These are phyloP conservation scores for Hydrozoanthus gracilis DNA, from an alignment of 92 coral and sea anemone genomes.

Conservation along the genomic window DNA sequence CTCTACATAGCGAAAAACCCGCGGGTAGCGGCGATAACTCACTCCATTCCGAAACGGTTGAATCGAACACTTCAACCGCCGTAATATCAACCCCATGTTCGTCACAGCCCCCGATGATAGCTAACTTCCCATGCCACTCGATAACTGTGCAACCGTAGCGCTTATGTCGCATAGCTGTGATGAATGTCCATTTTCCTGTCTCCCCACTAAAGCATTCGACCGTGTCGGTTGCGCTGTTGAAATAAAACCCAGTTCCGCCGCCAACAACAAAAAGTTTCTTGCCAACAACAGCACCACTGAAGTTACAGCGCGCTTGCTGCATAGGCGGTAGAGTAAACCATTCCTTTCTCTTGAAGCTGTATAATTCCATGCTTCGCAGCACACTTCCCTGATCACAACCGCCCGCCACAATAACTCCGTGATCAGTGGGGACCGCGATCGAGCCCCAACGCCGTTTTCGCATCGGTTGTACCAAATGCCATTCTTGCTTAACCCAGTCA, in stretches of 20 bases:
- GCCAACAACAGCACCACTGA: slow-evolving; percentile 77
- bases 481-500: slow-evolving; percentile 80
- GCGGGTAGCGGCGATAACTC: slow-evolving; percentile 71
- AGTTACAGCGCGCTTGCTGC: slow-evolving; percentile 80
- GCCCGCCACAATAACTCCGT: slow-evolving; percentile 82
- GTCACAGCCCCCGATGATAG: slow-evolving; percentile 89
- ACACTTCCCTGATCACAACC: slow-evolving; percentile 92
- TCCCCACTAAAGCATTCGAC: slow-evolving; percentile 82
- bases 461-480: slow-evolving; percentile 79
- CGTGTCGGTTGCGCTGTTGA: slow-evolving; percentile 84
- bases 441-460: slow-evolving; percentile 89
- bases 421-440: slow-evolving; percentile 72
- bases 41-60: slow-evolving; percentile 65
- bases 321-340: slow-evolving; percentile 82
- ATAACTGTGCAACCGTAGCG: slow-evolving; percentile 89
- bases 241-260: slow-evolving; percentile 87
- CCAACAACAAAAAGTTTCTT: slow-evolving; percentile 76
- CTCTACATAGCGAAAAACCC: slow-evolving; percentile 77
- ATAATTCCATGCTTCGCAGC: slow-evolving; percentile 76
- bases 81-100: slow-evolving; percentile 68
- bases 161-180: slow-evolving; percentile 82
- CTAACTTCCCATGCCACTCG: slow-evolving; percentile 66
- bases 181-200: slow-evolving; percentile 72
- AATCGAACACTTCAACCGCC: slow-evolving; percentile 79
- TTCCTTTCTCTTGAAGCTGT: slow-evolving; percentile 71